Evolutionary conservation across 2,888 invertebrate species (phyloP), one percentile per base, ranked within the genome.

Genomic region (Drosophila mettleri): DNA sequence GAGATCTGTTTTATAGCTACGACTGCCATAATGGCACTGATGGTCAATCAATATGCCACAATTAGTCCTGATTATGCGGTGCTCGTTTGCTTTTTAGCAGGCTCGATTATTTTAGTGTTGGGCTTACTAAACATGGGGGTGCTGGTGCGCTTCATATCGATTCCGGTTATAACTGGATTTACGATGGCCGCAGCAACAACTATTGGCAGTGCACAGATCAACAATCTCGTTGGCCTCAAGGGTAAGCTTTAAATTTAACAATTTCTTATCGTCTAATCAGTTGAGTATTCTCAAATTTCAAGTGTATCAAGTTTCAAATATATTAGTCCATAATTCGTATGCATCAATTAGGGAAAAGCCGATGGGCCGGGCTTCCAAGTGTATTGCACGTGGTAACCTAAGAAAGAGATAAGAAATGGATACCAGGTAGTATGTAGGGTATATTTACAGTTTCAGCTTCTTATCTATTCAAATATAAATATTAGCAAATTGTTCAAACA

Each of bases 21-120:
- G 0, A 98, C 98, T 0, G 97, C 98, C 1, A 97, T 98, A 58
- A 94, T 98, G 94, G 95, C 98, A 0, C 93, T 98, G 2, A 95
- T 98, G 95, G 95, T 96, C 0, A 94, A 96, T 76, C 94, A 94
- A 68, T 94, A 96, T 79, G 95, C 95, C 0, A 86, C 92, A 1
- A 92, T 93, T 76, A 95, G 95, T 12, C 91, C 94, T 0, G 96
- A 95, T 68, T 95, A 96, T 78, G 96, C 96, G 0, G 94, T 96
- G 10, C 91, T 97, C 9, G 93, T 95, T 2, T 94, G 95, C 9
- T 97, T 97, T 85, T 88, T 97, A 20, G 93, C 95, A 20, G 97
- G 97, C 12, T 92, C 94, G 63, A 93, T 96, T 43, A 95, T 96
- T 52, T 93, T 96, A 2, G 16, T 94, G 0, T 93, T 96, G 87